Percentiles rank a stretch among this genome's conserved stretches.
phyloP scores from a whole-genome alignment of 2,113 vertebrate species.

The Sciurus niger region DNA sequence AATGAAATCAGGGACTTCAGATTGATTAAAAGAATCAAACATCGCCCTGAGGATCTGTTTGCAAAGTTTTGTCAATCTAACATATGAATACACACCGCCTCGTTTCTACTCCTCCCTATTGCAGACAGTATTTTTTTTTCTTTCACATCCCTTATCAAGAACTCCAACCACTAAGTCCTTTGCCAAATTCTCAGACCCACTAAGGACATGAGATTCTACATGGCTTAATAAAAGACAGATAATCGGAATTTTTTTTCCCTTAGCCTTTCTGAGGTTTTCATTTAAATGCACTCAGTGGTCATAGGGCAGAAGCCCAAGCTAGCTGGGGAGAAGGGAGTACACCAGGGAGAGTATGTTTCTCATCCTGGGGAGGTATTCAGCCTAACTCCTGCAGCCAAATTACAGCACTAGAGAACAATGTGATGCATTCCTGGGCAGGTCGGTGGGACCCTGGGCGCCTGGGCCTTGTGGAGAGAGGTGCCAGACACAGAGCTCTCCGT shows the following conservation, averaged over 20 bases:
- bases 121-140: slow-evolving; percentile 66
- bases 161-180: slow-evolving; percentile 40
- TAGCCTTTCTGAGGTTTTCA: slow-evolving; percentile 71
- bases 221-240: slow-evolving; percentile 76
- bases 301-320: slow-evolving; percentile 71
- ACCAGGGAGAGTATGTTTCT: slow-evolving; percentile 72
- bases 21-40: slow-evolving; percentile 58
- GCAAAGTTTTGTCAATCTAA: slow-evolving; percentile 23
- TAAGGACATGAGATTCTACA: slow-evolving; percentile 54
- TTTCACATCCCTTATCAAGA: slow-evolving; percentile 69
- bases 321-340: slow-evolving; percentile 54
- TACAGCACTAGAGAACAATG: slow-evolving; percentile 92
- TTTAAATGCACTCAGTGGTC: slow-evolving; percentile 73
- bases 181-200: slow-evolving; percentile 73
- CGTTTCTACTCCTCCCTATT: background rate
- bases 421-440: slow-evolving; percentile 91
- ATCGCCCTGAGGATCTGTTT: slow-evolving; percentile 17
- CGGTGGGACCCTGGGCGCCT: slow-evolving; percentile 91
- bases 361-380: slow-evolving; percentile 74
- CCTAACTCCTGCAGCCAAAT: slow-evolving; percentile 88
- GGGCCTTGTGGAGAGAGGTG: slow-evolving; percentile 91
- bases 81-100: background rate
- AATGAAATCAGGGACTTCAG: slow-evolving; percentile 39
- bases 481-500: slow-evolving; percentile 92
- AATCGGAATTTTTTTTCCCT: slow-evolving; percentile 54